Evolutionary conservation across 2,888 invertebrate genomes (phyloP), one percentile per base, ranked within the genome.

Genomic region (Cephus pulcher): DNA sequence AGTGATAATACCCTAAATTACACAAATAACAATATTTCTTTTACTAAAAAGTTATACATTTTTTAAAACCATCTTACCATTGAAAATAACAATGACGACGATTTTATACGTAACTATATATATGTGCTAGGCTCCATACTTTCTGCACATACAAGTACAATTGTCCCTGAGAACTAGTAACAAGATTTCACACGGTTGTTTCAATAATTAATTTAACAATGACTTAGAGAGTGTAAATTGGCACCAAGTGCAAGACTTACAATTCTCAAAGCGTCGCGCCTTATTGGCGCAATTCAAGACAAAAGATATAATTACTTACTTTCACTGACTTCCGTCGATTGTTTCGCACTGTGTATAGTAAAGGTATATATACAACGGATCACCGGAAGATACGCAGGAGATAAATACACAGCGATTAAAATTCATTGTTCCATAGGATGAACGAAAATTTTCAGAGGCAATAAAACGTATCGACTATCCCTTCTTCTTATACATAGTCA

Each of bases 271-370:
- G 71, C 33, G 71, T 71, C 33, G 33, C 71, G 34, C 71, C 32
- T 71, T 71, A 71, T 71, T 30, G 71, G 33, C 71, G 34, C 71
- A 34, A 71, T 71, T 71, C 32, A 71, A 33, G 34, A 71, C 32
- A 71, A 71, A 71, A 34, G 71, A 71, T 33, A 71, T 69, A 77
- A 34, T 77, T 74, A 37, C 40, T 77, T 73, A 77, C 80, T 81
- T 81, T 81, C 81, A 78, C 81, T 79, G 69, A 69, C 77, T 80
- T 80, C 81, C 81, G 80, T 73, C 76, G 69, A 81, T 81, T 80
- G 80, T 79, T 76, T 35, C 23, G 73, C 30, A 23, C 56, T 56
- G 32, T 34, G n/a, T 30, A 77, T 32, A 35, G 11, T 23, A 23
- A 34, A 34, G 73, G 23, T 23, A 15, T 68, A 33, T 77, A 34